Evolutionary conservation across 2,797 vertebrate genomes (phyloP), one percentile per base, ranked within the genome.

Genomic region (Gymnodraco acuticeps): DNA sequence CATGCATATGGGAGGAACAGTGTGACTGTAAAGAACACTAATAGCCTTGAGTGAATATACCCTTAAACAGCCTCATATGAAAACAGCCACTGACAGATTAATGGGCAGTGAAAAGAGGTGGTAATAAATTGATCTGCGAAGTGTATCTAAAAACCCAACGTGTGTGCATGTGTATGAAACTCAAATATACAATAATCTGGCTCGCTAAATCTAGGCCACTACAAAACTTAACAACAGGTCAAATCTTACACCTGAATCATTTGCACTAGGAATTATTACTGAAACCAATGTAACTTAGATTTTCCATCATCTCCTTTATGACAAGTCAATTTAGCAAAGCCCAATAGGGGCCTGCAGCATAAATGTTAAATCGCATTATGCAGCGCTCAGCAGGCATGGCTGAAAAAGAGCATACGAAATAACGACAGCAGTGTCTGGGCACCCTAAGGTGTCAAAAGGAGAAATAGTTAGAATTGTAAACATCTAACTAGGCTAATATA

Each of bases 391-490:
- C 33, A 10, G 20, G 42, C 12, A 8, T 16, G 46, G 51, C 3
- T 10, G 43, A 42, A n/a, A 67, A 41, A 48, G 38, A 16, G 56
- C 45, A 71, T 10, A 60, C 19, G 15, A 61, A 4, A 15, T 5
- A 71, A 63, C 14, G 17, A 10, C 31, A 51, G 58, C 53, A n/a
- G 31, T 14, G 11, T 51, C 42, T 51, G 23, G 48, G 48, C 20
- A 45, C 6, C 33, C 12, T 3, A 13, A 60, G n/a, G 31, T 27
- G 31, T 62, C 46, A 60, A 64, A 62, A 23, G 1, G 19, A 27
- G 3, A 54, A 50, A 17, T 27, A 11, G 64, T 68, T 62, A 75
- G 41, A 61, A 72, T 64, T 42, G 52, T 27, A 80, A 71, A 77
- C 23, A 64, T n/a, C 4, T 5, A 10, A 46, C n/a, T 13, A 10